Evolutionary conservation across 2,113 vertebrate genomes (phyloP), one percentile per base, ranked within the genome.

Genomic region (Rhinolophus sinicus): DNA sequence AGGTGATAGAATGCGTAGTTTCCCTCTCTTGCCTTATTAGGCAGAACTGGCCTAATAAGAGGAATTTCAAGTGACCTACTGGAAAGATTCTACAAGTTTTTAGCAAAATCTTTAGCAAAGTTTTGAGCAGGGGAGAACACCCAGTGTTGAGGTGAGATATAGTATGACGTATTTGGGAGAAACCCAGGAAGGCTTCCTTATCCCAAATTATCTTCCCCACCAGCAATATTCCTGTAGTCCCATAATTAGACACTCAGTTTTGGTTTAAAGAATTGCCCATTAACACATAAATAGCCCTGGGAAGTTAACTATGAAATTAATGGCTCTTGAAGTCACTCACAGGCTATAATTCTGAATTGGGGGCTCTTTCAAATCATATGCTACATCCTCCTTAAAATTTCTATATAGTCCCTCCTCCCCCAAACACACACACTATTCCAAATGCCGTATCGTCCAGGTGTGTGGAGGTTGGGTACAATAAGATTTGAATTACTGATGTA

Each of bases 1-100:
- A 95, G 52, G 85, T 88, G 80, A 56, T 60, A 78, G 80, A 77
- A 96, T 62, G 64, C 90, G 82, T 88, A 97, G 92, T 90, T 96
- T 89, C 80, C 91, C 87, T 97, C 91, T 82, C 84, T 97, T 95
- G 47, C 89, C 94, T 81, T 90, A 75, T 97, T 85, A 90, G 91
- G 93, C 72, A 97, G 89, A 65, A 58, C 54, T 28, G 62, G 83
- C 85, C 82, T 50, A 77, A 10, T 93, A 76, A 97, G 90, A 88
- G 83, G 96, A 97, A 97, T 98, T 87, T 96, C 89, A 96, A 98
- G 95, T 94, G 85, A 90, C 40, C 18, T 93, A 67, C 86, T 93
- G 26, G 72, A 50, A 96, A 97, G 78, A 52, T 94, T 96, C 47
- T 97, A 33, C n/a, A 73, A 95, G 69, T 89, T 67, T 69, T 95